Base-by-base conservation (phyloP, 2,797 vertebrate genomes). In the Hyperoplus lanceolatus region DNA sequence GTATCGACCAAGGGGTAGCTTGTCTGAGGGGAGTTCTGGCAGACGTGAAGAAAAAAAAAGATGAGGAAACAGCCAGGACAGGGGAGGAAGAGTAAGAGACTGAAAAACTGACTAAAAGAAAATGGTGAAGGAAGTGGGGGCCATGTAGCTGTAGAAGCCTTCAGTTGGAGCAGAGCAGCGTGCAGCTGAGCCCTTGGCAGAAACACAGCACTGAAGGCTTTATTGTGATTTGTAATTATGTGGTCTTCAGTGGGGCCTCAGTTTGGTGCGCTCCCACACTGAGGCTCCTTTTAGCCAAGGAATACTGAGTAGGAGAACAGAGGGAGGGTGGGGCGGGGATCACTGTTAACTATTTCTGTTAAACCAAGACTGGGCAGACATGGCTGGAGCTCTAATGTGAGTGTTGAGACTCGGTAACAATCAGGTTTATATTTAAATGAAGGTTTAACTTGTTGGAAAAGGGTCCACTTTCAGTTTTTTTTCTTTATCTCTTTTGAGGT, bases 141-240 rank as follows among this genome's bases (percentile, higher is more conserved):
- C 3, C 1, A 8, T 72, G 43, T 67, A 67, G 72, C 66, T 74
- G 65, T 64, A 51, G 78, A 80, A 73, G 76, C 78, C 79, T 89
- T n/a, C 56, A 83, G 76, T 85, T 89, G 87, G 88, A 90, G 89
- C 85, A 51, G 87, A 84, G 86, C 78, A 78, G 87, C 77, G 75
- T 91, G 92, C 93, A 94, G 94, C 93, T 94, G 93, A 94, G 92
- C 85, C 86, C 81, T 82, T 90, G 87, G 90, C 83, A 79, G 86
- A 63, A 84, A 83, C 87, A 58, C 77, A 84, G 90, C 84, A 93
- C 91, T 94, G 90, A 94, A 79, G 90, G 91, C 92, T 94, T 94
- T 94, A 94, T 95, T 95, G 94, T 94, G 92, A 94, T 95, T 92
- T 94, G 94, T 96, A 95, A 95, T 95, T 95, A 94, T 93, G 93